These are phyloP conservation scores for Sarcophaga peregrina DNA, from an alignment of 1,140 invertebrate genomes.

Conservation along the genomic window DNA sequence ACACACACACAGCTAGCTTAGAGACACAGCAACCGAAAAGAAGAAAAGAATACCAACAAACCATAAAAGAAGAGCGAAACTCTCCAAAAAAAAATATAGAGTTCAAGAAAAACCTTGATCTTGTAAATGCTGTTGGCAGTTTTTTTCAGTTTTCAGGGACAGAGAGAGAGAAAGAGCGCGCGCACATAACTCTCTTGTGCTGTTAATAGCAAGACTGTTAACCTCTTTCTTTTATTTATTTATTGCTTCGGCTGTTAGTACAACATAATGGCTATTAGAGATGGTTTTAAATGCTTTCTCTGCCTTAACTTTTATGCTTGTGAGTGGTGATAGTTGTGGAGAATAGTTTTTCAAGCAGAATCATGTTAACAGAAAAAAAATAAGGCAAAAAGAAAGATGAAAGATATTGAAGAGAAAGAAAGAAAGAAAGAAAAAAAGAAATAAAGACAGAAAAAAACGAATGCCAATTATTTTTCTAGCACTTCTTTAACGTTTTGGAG, in stretches of 20 bases:
- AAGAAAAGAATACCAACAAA: too few species aligned
- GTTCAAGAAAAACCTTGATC: constrained; percentile 23
- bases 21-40: background rate
- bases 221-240: background rate
- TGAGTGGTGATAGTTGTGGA: too few species aligned
- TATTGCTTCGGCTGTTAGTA: background rate
- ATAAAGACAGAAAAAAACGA: background rate
- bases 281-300: constrained; percentile 33
- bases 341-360: too few species aligned
- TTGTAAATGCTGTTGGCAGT: background rate
- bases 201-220: background rate
- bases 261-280: background rate
- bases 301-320: background rate
- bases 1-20: background rate
- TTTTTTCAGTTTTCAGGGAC: background rate
- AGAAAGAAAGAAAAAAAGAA: background rate
- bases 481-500: constrained; percentile 43
- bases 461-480: constrained; percentile 36
- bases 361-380: too few species aligned
- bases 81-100: background rate
- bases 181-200: background rate
- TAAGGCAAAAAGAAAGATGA: too few species aligned
- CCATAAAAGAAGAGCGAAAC: background rate
- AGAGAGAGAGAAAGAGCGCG: background rate
- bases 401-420: too few species aligned